phyloP scores from a whole-genome alignment of 2,113 vertebrate species.

The Hydrochoerus hydrochaeris region DNA sequence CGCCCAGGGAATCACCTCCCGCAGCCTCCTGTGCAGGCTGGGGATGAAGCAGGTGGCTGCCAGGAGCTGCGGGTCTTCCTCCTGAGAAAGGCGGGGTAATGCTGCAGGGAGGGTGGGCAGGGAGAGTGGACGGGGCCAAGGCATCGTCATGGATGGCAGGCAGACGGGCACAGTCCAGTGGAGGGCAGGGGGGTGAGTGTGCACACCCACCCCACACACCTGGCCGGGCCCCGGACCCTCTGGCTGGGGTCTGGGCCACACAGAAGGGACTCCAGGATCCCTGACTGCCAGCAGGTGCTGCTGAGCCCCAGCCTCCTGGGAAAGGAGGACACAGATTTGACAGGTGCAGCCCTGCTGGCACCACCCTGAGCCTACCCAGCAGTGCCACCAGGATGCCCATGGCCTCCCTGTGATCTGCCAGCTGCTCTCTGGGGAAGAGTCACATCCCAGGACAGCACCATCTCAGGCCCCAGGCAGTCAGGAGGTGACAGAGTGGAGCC shows the following conservation, averaged over 20 bases:
- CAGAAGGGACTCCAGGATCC: too few relatives aligned
- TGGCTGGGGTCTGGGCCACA: fast-evolving
- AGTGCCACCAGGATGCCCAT: background rate
- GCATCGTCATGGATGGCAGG: fast-evolving
- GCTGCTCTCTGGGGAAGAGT: background rate
- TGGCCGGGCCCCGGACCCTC: fast-evolving
- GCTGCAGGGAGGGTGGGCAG: background rate
- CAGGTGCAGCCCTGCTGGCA: background rate
- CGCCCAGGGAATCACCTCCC: background rate
- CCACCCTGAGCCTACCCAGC: background rate
- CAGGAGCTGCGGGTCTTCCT: background rate
- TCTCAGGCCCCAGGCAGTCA: background rate
- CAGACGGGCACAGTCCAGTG: background rate
- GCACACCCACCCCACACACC: fast-evolving
- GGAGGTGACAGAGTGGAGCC: background rate
- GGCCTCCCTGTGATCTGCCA: fast-evolving
- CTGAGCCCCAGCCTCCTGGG: background rate
- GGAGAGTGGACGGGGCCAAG: background rate
- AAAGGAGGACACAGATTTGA: background rate
- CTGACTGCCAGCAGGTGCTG: background rate
- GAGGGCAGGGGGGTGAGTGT: background rate
- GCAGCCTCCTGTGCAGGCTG: background rate
- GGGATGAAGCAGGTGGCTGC: background rate
- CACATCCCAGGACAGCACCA: background rate
- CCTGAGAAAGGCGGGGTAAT: background rate